Conservation (phyloP, 2,797 vertebrate genomes). For the Girardinus metallicus region DNA sequence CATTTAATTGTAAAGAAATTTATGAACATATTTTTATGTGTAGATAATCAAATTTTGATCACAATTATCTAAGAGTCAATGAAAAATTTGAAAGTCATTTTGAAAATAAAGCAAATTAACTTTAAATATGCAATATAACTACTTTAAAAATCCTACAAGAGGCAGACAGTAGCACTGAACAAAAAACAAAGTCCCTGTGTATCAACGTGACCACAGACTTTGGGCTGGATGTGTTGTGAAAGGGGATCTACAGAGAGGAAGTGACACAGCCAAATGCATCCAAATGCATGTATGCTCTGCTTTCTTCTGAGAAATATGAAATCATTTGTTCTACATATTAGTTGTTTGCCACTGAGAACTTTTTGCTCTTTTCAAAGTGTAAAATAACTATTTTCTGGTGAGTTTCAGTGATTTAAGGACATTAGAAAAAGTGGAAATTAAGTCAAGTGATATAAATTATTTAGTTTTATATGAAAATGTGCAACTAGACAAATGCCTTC, state of each 20-base stretch:
- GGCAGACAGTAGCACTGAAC: neutral
- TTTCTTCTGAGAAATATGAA: slow-evolving; percentile 30
- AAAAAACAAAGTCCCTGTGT: neutral
- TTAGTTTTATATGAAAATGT: neutral
- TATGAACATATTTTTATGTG: neutral
- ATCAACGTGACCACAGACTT: slow-evolving; percentile 21
- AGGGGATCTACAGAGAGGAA: slow-evolving; percentile 50
- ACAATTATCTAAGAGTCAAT: neutral
- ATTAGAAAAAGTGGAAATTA: neutral
- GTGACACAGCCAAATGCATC: slow-evolving; percentile 39
- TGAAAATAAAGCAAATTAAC: neutral
- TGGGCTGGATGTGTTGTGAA: slow-evolving; percentile 1
- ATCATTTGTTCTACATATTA: slow-evolving; percentile 13
- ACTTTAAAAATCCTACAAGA: neutral
- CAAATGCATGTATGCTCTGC: slow-evolving; percentile 9
- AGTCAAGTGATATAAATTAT: neutral
- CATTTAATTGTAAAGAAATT: neutral
- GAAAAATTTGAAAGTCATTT: slow-evolving; percentile 3
- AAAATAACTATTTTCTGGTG: neutral
- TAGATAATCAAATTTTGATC: neutral
- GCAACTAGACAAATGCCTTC: neutral
- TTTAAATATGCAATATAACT: neutral
- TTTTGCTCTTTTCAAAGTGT: neutral
- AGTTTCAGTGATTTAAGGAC: neutral
- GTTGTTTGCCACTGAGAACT: neutral